These are phyloP conservation scores for Antrozous pallidus DNA, from an alignment of 2,797 vertebrate species.

Conservation along the genomic window DNA sequence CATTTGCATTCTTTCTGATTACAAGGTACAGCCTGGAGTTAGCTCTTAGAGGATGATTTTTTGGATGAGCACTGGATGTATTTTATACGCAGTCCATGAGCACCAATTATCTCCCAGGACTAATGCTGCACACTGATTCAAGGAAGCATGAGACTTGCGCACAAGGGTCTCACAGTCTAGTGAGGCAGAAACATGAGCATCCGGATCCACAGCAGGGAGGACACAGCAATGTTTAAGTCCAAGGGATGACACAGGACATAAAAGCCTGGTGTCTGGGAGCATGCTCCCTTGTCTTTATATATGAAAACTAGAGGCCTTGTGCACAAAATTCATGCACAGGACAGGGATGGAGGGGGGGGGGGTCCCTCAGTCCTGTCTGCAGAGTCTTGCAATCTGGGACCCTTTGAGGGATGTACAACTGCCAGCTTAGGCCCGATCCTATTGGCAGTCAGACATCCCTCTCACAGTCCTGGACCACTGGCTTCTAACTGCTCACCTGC, in stretches of 20 bases:
- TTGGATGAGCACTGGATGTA: background rate
- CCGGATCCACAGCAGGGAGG: background rate
- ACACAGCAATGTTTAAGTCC: background rate
- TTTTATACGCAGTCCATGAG: background rate
- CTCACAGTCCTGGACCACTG: too few relatives aligned
- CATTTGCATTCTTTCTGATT: background rate
- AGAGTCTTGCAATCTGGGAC: too few relatives aligned
- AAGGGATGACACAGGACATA: background rate
- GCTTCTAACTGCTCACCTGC: too few relatives aligned
- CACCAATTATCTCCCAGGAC: background rate
- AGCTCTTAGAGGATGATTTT: background rate
- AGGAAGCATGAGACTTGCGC: background rate
- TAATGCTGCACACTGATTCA: background rate
- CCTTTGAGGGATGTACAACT: too few relatives aligned
- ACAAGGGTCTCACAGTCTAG: background rate
- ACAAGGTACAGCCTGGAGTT: background rate
- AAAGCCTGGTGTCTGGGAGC: background rate
- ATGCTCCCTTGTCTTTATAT: background rate
- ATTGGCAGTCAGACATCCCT: too few relatives aligned
- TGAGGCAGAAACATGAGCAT: background rate
- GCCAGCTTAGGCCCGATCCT: too few relatives aligned
- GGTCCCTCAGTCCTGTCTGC: too few relatives aligned
- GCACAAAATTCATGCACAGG: too few relatives aligned
- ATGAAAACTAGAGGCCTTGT: background rate
- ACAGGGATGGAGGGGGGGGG: fast-evolving